Conservation (phyloP, 2,113 vertebrate genomes). For the Indri indri region DNA sequence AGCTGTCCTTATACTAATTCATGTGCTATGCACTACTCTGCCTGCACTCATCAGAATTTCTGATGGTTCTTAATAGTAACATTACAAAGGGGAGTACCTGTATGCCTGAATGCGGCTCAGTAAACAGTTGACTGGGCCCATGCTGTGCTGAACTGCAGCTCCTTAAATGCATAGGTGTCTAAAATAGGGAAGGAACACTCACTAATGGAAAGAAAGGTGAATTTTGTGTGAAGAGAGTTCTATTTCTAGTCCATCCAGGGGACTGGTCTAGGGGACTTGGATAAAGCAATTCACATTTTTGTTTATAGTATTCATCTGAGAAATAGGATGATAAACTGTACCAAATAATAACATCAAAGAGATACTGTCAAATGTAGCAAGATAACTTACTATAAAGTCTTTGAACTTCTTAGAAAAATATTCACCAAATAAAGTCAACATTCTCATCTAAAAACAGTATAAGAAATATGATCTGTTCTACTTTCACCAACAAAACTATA, state of each 20-base stretch:
- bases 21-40: background rate
- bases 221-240: background rate
- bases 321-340: slow-evolving; percentile 26
- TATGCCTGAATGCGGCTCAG: accelerated
- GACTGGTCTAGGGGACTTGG: background rate
- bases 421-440: background rate
- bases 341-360: background rate
- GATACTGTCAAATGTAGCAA: background rate
- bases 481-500: background rate
- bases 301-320: background rate
- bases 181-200: background rate
- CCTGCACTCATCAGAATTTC: background rate
- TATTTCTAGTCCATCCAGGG: background rate
- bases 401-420: slow-evolving; percentile 45
- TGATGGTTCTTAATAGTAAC: background rate
- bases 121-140: background rate
- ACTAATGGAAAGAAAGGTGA: background rate
- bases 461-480: background rate
- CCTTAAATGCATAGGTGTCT: background rate
- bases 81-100: background rate
- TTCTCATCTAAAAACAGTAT: slow-evolving; percentile 10
- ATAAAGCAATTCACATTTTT: background rate
- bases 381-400: background rate
- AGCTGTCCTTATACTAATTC: slow-evolving; percentile 27
- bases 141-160: background rate